A percentile compares a stretch with the other conserved stretches of the same genome.
These are phyloP conservation scores for Oncorhynchus masou DNA, from an alignment of 2,113 vertebrate genomes.

Conservation along the genomic window DNA sequence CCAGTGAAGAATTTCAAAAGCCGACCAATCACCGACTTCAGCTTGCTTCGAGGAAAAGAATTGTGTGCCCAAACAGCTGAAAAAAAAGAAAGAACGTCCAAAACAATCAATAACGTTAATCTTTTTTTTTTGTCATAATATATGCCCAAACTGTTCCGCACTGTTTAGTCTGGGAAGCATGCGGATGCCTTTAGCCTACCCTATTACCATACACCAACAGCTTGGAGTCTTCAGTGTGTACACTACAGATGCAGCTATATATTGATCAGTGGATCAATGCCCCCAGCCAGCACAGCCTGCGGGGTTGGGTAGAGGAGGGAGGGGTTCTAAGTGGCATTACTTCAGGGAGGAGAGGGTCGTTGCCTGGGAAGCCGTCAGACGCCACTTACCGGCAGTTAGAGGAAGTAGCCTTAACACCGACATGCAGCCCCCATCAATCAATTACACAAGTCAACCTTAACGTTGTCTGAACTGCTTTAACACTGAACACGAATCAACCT, in stretches of 20 bases:
- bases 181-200: background rate
- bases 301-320: slow-evolving; percentile 9
- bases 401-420: slow-evolving; percentile 73
- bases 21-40: no score
- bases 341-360: slow-evolving; percentile 61
- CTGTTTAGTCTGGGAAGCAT: background rate
- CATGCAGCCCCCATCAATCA: slow-evolving; percentile 64
- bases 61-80: no score
- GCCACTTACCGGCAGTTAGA: slow-evolving; percentile 74
- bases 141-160: no score
- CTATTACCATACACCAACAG: no score
- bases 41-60: no score
- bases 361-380: slow-evolving; percentile 68
- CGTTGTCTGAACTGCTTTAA: slow-evolving; percentile 26
- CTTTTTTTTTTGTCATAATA: no score
- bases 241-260: slow-evolving; percentile 52
- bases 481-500: slow-evolving; percentile 3
- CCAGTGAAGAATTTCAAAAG: no score
- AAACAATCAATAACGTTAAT: no score
- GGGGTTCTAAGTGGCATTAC: slow-evolving; percentile 67
- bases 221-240: slow-evolving; percentile 33
- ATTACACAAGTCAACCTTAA: slow-evolving; percentile 53
- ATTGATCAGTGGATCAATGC: slow-evolving; percentile 70
- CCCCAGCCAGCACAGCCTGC: slow-evolving; percentile 30
- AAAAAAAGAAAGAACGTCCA: no score